phyloP scores from a whole-genome alignment of 2,113 vertebrate species.

The Casuarius casuarius region DNA sequence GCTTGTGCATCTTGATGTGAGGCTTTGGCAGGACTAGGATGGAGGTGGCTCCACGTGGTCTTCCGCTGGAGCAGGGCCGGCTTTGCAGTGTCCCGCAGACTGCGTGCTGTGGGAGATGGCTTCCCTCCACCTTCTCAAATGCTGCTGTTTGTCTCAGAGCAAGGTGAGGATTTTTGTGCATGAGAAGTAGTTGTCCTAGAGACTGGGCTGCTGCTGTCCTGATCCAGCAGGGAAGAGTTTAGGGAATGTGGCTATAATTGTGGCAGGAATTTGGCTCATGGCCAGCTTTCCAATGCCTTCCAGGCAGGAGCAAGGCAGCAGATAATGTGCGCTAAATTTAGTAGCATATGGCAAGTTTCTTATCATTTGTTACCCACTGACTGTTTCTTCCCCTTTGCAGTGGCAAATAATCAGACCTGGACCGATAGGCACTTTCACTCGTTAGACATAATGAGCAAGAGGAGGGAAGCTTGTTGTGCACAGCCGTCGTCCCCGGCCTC shows the following conservation, averaged over 20 bases:
- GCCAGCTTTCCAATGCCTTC: not conserved
- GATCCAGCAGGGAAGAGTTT: not conserved
- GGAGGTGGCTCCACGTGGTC: fast-evolving
- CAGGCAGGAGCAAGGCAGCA: not conserved
- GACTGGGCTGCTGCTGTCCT: not conserved
- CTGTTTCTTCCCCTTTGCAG: not conserved
- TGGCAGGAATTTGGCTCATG: not conserved
- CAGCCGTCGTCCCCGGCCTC: not conserved
- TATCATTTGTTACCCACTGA: not conserved
- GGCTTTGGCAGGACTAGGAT: not conserved
- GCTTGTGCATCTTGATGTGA: fast-evolving
- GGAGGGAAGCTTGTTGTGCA: not conserved
- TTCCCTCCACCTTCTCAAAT: not conserved
- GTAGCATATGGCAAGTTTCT: not conserved
- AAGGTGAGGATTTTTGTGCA: not conserved
- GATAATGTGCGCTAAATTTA: not conserved
- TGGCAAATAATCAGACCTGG: not conserved
- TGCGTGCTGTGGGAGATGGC: no score
- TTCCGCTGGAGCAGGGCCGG: not conserved
- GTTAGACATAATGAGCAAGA: fast-evolving
- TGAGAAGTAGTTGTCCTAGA: not conserved
- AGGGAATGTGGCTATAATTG: not conserved
- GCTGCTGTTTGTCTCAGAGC: fast-evolving
- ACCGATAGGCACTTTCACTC: not conserved
- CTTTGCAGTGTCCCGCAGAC: not conserved